A percentile compares a stretch with the other conserved stretches of the same genome.
phyloP scores from a whole-genome alignment of 2,113 vertebrate genomes.

The Taxidea taxus region DNA sequence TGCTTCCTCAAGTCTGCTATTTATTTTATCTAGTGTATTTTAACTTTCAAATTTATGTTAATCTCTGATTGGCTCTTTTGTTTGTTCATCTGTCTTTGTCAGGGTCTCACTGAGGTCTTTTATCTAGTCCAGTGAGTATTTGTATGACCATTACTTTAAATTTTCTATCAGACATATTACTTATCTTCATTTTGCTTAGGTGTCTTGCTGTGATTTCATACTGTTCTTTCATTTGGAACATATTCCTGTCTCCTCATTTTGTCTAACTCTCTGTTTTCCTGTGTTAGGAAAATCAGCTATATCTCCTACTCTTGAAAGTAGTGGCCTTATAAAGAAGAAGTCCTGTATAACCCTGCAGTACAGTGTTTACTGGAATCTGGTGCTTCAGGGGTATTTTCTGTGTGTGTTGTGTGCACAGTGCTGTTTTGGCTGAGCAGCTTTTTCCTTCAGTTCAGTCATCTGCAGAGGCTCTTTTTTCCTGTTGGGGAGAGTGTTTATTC shows the following conservation, averaged over 20 bases:
- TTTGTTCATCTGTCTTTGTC: background rate
- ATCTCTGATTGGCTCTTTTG: background rate
- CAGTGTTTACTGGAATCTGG: background rate
- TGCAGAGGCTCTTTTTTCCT: background rate
- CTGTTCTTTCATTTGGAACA: background rate
- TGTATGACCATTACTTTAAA: background rate
- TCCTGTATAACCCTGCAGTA: background rate
- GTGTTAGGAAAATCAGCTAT: background rate
- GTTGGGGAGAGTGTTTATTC: background rate
- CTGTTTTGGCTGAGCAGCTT: background rate
- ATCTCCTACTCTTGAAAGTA: background rate
- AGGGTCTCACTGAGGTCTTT: background rate
- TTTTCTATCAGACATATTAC: background rate
- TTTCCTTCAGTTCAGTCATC: background rate
- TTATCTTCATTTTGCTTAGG: background rate
- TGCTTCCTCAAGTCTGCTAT: background rate
- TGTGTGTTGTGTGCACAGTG: background rate
- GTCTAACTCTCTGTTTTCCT: background rate
- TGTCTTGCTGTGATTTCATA: background rate
- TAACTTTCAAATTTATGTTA: background rate
- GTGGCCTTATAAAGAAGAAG: background rate
- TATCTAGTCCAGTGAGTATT: background rate
- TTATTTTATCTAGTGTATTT: background rate
- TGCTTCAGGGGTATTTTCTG: background rate
- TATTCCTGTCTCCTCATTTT: background rate